phyloP scores from a whole-genome alignment of 2,888 invertebrate species.

The Andrena flavipes region DNA sequence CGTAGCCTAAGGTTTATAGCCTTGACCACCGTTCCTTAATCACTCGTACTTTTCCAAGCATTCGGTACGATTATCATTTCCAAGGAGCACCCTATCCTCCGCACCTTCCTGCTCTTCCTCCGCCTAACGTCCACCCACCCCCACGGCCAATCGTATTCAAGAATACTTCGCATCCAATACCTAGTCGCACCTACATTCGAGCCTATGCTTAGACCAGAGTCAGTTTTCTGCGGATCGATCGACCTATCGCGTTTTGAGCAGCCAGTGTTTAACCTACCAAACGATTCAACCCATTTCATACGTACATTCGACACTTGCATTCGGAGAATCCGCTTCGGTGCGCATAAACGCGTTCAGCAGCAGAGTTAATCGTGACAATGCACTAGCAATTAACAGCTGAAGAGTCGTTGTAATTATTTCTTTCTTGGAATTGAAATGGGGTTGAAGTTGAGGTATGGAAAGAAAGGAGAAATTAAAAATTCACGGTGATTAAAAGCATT shows the following conservation, averaged over 20 bases:
- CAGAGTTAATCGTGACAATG: not conserved
- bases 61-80: not conserved
- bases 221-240: slow-evolving; percentile 4
- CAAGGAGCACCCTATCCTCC: not conserved
- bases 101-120: not conserved
- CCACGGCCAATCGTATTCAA: slow-evolving; percentile 4
- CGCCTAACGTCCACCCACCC: not conserved
- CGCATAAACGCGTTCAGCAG: not conserved
- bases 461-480: too few relatives aligned
- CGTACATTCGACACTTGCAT: not conserved
- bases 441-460: too few relatives aligned
- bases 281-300: slow-evolving; percentile 10
- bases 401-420: too few relatives aligned
- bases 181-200: not conserved
- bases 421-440: too few relatives aligned
- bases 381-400: not conserved
- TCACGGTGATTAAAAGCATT: too few relatives aligned
- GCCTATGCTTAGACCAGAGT: not conserved
- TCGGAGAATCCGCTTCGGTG: not conserved
- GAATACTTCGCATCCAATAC: not conserved
- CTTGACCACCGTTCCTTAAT: not conserved
- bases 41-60: slow-evolving; percentile 2
- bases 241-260: slow-evolving; percentile 13
- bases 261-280: slow-evolving; percentile 8
- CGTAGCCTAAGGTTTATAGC: not conserved